Percentiles rank a stretch among this genome's conserved stretches.
Conservation (phyloP, 2,888 invertebrate genomes). For the Eutolmus rufibarbis region DNA sequence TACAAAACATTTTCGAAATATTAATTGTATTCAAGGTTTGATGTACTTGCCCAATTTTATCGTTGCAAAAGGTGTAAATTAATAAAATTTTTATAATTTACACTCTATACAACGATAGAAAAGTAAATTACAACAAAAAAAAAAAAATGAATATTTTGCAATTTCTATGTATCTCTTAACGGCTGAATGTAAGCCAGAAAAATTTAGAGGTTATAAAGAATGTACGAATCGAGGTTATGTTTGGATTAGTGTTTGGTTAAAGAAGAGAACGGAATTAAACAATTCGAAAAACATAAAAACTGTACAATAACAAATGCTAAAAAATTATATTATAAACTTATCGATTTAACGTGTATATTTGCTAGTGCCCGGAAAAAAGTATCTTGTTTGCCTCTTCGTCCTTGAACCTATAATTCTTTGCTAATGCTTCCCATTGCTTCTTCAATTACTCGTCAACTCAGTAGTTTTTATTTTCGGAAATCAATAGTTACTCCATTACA, state of each 20-base stretch:
- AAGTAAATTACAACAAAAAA: neutral
- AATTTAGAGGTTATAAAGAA: neutral
- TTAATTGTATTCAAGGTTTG: neutral
- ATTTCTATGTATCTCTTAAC: neutral
- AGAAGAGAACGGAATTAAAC: neutral
- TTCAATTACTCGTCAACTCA: neutral
- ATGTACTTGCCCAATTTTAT: neutral
- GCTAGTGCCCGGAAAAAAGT: constrained; percentile 37
- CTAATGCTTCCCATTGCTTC: neutral
- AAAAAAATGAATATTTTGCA: neutral
- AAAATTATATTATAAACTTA: constrained; percentile 1
- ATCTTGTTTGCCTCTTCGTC: neutral
- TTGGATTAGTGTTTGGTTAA: neutral
- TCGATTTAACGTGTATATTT: constrained; percentile 12
- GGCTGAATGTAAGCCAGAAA: neutral
- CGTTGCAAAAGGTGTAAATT: neutral
- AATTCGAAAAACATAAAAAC: neutral
- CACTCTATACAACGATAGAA: neutral
- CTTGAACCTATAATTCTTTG: neutral
- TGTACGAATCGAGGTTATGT: neutral
- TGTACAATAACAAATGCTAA: constrained; percentile 30
- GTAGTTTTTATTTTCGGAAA: neutral
- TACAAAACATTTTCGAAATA: neutral
- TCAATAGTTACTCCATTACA: neutral
- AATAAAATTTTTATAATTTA: neutral